These are phyloP conservation scores for Aldabrachelys gigantea DNA, from an alignment of 2,113 vertebrate species.

Conservation along the genomic window DNA sequence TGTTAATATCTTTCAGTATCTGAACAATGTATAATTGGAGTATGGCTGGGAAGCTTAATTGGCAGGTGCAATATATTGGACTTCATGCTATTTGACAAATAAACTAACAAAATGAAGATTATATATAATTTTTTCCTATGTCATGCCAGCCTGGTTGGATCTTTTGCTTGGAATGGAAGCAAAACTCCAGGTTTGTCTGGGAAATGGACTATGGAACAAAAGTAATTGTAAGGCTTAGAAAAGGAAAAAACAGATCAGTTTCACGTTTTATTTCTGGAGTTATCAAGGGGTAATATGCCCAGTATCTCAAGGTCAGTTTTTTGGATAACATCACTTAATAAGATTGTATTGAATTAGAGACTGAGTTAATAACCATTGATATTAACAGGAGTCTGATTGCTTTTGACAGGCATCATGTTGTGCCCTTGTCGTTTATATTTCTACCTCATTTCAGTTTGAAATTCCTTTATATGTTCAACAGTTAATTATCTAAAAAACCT, in stretches of 20 bases:
- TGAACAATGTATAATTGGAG: not conserved
- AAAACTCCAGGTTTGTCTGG: not conserved
- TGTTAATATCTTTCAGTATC: not conserved
- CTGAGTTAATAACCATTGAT: not conserved
- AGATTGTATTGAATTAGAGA: not conserved
- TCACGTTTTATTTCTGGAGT: not conserved
- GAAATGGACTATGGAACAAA: not conserved
- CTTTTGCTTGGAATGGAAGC: not conserved
- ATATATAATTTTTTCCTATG: not conserved
- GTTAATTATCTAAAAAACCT: not conserved
- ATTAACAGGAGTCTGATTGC: not conserved
- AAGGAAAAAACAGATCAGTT: not conserved
- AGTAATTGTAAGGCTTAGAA: not conserved
- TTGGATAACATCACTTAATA: not conserved
- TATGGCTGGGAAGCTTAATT: not conserved
- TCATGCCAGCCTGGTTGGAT: not conserved
- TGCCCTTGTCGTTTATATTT: not conserved
- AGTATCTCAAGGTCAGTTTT: not conserved
- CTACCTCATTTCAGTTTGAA: not conserved
- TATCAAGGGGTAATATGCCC: not conserved
- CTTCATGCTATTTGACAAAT: not conserved
- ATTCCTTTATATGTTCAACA: not conserved
- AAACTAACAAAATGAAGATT: not conserved
- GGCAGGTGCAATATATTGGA: not conserved
- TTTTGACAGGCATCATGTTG: not conserved